A percentile compares a stretch with the other conserved stretches of the same genome.
Evolutionary conservation across 2,113 vertebrate genomes (phyloP).

Genomic region (Corynorhinus townsendii): DNA sequence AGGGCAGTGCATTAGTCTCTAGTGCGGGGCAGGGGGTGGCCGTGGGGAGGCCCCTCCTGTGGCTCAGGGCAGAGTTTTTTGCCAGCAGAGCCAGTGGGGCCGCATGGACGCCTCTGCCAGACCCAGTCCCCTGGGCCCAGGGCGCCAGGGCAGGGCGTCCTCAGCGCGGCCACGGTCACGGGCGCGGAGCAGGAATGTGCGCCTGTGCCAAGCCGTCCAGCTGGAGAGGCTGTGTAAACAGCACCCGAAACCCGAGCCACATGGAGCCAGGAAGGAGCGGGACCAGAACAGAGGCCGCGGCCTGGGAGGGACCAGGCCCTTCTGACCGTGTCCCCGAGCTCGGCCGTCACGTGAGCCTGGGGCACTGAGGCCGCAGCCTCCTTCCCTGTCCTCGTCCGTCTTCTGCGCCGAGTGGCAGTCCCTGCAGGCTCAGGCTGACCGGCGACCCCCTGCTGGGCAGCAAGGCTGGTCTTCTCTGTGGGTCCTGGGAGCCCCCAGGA

Average conservation of each 20-base stretch:
- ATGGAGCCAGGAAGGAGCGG: not conserved
- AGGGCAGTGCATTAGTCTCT: rapidly evolving
- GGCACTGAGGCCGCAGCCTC: rapidly evolving
- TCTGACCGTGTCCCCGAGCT: not conserved
- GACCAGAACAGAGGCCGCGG: rapidly evolving
- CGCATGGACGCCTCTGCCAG: not conserved
- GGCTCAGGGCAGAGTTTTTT: not conserved
- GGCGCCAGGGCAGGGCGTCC: not conserved
- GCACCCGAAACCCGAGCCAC: not conserved
- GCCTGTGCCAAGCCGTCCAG: not conserved
- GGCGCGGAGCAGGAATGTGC: not conserved
- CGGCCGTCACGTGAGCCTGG: rapidly evolving
- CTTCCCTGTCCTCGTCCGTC: not conserved
- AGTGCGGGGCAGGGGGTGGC: rapidly evolving
- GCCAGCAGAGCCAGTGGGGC: not conserved
- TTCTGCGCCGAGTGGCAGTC: not conserved
- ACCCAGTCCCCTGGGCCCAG: not conserved
- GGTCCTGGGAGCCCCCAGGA: not conserved
- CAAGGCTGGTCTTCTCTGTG: not conserved
- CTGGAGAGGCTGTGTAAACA: too few species aligned
- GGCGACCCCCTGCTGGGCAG: not conserved
- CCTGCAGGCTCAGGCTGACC: not conserved
- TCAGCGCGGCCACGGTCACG: rapidly evolving
- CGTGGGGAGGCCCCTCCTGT: not conserved
- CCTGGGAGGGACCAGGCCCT: rapidly evolving